Conservation (phyloP, 2,797 vertebrate genomes). For the Sebastes wilsoni region DNA sequence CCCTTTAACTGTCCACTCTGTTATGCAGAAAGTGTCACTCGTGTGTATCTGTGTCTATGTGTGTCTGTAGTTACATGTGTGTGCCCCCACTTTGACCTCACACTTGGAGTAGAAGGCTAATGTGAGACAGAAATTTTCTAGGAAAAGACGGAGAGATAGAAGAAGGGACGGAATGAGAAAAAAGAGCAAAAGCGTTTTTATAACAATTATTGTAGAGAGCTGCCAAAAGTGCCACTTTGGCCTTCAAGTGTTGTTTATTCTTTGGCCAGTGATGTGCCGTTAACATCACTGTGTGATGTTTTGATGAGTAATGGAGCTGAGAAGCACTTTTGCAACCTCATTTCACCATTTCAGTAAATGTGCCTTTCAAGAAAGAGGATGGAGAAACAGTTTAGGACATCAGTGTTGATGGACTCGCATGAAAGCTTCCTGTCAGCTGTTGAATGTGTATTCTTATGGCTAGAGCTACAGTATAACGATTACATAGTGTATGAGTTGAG, state of each 20-base stretch:
- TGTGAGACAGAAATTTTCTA: neutral
- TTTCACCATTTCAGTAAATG: neutral
- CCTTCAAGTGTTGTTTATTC: neutral
- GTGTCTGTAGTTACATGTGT: neutral
- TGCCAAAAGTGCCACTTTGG: slow-evolving; percentile 1
- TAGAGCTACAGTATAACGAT: neutral
- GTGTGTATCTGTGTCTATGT: neutral
- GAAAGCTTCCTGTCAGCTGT: neutral
- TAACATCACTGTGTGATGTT: neutral
- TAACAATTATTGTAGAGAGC: neutral
- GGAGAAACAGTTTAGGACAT: neutral
- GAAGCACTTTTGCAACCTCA: slow-evolving; percentile 1
- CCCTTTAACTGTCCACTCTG: neutral
- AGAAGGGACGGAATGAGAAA: neutral
- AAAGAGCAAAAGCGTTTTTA: neutral
- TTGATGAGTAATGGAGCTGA: slow-evolving; percentile 5
- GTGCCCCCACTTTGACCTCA: neutral
- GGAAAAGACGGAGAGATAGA: neutral
- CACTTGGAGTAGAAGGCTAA: neutral
- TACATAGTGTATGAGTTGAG: neutral
- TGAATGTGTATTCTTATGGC: neutral
- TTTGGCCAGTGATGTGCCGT: neutral
- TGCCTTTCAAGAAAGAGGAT: neutral
- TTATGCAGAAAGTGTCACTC: neutral
- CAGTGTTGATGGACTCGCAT: neutral